phyloP scores from a whole-genome alignment of 2,888 invertebrate genomes.

The Torymus tubicola region DNA sequence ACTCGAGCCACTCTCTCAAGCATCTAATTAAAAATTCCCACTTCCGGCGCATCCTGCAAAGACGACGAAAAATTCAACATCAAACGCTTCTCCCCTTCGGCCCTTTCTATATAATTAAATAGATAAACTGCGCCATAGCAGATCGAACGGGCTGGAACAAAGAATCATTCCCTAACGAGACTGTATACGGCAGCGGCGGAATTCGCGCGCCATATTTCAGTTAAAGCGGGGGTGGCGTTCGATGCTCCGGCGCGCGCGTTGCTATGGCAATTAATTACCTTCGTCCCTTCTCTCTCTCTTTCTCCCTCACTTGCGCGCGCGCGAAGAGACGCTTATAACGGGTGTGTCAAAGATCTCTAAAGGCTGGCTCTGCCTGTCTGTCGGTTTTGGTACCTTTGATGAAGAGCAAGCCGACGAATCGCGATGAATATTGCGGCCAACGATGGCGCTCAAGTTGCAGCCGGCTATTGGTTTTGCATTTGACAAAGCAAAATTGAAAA shows the following conservation, averaged over 20 bases:
- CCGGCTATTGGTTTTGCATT: no score
- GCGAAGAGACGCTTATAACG: slow-evolving; percentile 69
- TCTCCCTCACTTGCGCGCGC: no score
- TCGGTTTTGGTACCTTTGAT: no score
- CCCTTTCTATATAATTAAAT: slow-evolving; percentile 43
- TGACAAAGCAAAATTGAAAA: no score
- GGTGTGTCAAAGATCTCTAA: slow-evolving; percentile 67
- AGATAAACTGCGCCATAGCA: slow-evolving; percentile 34
- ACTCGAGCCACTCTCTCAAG: no score
- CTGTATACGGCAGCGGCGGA: slow-evolving; percentile 61
- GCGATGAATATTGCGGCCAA: no score
- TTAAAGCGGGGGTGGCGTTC: slow-evolving; percentile 69
- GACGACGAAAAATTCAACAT: no score
- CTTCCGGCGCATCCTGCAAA: no score
- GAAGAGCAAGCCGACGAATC: no score
- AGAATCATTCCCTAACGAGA: slow-evolving; percentile 15
- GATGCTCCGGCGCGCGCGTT: slow-evolving; percentile 73
- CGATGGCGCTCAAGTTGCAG: no score
- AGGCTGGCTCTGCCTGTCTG: slow-evolving; percentile 27
- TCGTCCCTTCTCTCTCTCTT: slow-evolving; percentile 69
- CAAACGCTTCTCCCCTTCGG: no score
- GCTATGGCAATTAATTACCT: slow-evolving; percentile 77
- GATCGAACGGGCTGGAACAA: slow-evolving; percentile 2
- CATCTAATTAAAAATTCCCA: no score
- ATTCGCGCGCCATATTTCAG: slow-evolving; percentile 76